Evolutionary conservation across 2,113 vertebrate genomes (phyloP).

Genomic region (Leucoraja erinaceus): DNA sequence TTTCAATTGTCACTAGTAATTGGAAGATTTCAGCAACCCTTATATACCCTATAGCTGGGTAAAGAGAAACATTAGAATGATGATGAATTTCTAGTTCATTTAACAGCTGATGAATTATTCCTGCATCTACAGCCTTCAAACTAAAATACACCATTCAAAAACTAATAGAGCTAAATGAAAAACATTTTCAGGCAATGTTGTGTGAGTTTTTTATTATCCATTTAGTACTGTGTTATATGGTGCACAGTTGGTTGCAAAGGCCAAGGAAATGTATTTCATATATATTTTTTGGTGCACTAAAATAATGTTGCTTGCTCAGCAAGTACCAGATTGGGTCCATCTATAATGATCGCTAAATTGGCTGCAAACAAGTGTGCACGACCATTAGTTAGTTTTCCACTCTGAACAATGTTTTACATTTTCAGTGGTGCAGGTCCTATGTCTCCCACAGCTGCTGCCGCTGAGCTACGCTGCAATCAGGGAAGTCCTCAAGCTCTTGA

Average conservation of each 20-base stretch:
- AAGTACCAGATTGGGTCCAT: too few species aligned
- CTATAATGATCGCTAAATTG: too few species aligned
- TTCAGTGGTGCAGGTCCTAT: too few species aligned
- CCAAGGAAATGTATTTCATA: too few species aligned
- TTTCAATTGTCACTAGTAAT: slow-evolving; percentile 30
- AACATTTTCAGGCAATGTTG: slow-evolving; percentile 19
- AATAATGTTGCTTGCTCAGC: too few species aligned
- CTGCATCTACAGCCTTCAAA: slow-evolving; percentile 6
- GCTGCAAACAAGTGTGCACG: too few species aligned
- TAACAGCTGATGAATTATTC: slow-evolving; percentile 33
- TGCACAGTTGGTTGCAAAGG: background rate
- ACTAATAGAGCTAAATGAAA: slow-evolving; percentile 18
- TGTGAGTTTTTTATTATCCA: background rate
- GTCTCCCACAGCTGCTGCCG: too few species aligned
- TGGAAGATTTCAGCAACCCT: slow-evolving; percentile 10
- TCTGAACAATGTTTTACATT: too few species aligned
- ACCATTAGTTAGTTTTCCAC: too few species aligned
- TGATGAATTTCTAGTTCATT: slow-evolving; percentile 31
- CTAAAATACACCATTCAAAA: slow-evolving; percentile 21
- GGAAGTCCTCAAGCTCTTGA: too few species aligned
- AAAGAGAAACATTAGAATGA: slow-evolving; percentile 19
- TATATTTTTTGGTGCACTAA: too few species aligned
- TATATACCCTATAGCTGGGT: background rate
- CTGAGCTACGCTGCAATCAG: too few species aligned
- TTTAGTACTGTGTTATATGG: slow-evolving; percentile 1